These are phyloP conservation scores for Anableps anableps DNA, from an alignment of 2,797 vertebrate species.

Conservation along the genomic window DNA sequence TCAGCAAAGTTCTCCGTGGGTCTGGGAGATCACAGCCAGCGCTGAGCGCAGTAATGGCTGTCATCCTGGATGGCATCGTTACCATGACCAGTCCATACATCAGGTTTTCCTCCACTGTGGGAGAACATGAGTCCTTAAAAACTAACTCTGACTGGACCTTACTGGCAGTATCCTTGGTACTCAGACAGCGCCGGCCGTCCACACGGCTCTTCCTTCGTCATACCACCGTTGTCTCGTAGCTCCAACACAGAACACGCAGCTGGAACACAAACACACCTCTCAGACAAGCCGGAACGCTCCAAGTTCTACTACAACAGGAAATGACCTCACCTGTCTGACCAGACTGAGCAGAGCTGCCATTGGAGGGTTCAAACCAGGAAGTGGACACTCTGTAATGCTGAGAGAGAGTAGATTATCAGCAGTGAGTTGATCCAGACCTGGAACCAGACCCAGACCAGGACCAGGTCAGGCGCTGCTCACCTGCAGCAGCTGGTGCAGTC, in stretches of 20 bases:
- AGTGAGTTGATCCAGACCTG: neutral
- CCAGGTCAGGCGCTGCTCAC: slow-evolving; percentile 49
- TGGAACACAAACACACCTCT: slow-evolving; percentile 25
- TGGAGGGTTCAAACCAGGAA: slow-evolving; percentile 50
- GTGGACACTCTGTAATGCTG: slow-evolving; percentile 71
- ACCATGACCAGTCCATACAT: too few relatives aligned
- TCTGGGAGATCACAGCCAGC: too few relatives aligned
- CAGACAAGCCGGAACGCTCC: neutral
- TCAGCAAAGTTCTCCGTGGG: too few relatives aligned
- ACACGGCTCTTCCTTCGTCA: slow-evolving; percentile 70
- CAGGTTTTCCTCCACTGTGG: too few relatives aligned
- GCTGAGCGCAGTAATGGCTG: too few relatives aligned
- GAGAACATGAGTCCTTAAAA: too few relatives aligned
- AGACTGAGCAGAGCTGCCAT: neutral
- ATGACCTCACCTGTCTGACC: slow-evolving; percentile 45
- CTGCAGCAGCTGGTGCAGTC: slow-evolving; percentile 77
- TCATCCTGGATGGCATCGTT: too few relatives aligned
- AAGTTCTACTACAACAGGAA: neutral
- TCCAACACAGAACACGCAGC: slow-evolving; percentile 76
- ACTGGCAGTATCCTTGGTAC: slow-evolving; percentile 75
- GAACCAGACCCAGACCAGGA: neutral
- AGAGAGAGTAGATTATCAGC: slow-evolving; percentile 1
- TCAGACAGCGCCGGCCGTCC: slow-evolving; percentile 48
- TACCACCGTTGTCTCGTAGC: slow-evolving; percentile 59
- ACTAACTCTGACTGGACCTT: slow-evolving; percentile 31